Conservation (phyloP, 2,113 vertebrate genomes). For the Engraulis encrasicolus region DNA sequence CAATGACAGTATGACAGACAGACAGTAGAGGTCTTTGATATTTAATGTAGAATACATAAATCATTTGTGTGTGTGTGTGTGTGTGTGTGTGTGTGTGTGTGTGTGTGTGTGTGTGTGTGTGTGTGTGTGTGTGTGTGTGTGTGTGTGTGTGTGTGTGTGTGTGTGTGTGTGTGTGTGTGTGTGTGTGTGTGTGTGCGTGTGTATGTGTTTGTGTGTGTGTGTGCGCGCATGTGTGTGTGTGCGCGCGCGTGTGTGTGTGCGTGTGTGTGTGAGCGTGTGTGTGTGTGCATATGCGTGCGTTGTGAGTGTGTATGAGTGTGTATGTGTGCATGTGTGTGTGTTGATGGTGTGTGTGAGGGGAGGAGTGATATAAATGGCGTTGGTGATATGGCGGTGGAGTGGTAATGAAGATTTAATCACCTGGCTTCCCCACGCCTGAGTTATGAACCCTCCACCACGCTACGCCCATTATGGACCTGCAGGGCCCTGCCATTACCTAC, state of each 20-base stretch:
- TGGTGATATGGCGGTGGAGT: conserved; percentile 33
- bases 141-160: neutral
- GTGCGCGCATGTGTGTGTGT: too few species aligned
- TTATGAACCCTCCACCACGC: conserved; percentile 60
- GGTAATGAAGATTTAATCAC: conserved; percentile 66
- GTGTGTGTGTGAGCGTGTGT: too few species aligned
- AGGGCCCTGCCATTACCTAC: conserved; percentile 49
- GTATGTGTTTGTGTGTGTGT: too few species aligned
- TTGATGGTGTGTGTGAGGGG: too few species aligned
- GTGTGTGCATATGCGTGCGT: too few species aligned
- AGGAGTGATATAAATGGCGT: conserved; percentile 43
- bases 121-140: neutral
- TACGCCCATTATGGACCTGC: conserved; percentile 54
- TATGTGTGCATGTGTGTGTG: too few species aligned
- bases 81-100: neutral
- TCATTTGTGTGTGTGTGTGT: neutral
- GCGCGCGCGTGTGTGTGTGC: too few species aligned
- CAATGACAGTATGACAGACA: too few species aligned
- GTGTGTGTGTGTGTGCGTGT: conserved; percentile 25
- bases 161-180: conserved; percentile 11
- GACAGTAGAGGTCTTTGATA: too few species aligned
- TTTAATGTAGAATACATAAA: too few species aligned
- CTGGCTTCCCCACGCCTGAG: conserved; percentile 50
- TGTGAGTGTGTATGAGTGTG: too few species aligned
- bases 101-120: neutral